Percentiles rank a stretch among this genome's conserved stretches.
Conservation (phyloP, 64 coral and sea anemone genomes). For the Actinia equina region DNA sequence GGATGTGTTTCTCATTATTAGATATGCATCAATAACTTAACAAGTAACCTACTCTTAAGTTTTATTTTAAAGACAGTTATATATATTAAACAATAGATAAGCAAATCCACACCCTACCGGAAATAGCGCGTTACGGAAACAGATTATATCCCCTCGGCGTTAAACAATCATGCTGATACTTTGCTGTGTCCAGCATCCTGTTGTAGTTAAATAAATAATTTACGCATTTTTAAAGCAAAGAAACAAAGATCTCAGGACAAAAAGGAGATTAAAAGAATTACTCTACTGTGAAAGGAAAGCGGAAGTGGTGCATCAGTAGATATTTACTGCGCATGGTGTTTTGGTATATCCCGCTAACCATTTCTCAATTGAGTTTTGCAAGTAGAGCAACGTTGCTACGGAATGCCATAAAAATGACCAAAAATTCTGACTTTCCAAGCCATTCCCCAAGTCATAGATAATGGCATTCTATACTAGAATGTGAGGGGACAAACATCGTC, state of each 20-base stretch:
- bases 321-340: not conserved
- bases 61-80: no score
- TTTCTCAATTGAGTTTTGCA: not conserved
- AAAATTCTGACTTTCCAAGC: not conserved
- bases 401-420: not conserved
- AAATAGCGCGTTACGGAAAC: not conserved
- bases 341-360: not conserved
- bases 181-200: not conserved
- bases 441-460: not conserved
- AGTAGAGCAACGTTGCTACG: not conserved
- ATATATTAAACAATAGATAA: no score
- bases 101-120: not conserved
- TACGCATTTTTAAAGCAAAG: not conserved
- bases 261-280: not conserved
- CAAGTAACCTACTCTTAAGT: no score
- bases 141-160: not conserved
- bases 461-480: not conserved
- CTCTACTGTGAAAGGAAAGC: not conserved
- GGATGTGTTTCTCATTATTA: no score
- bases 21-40: no score
- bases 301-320: slow-evolving; percentile 5
- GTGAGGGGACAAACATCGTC: not conserved
- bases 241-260: not conserved
- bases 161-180: not conserved
- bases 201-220: not conserved